Base-by-base conservation (phyloP, 2,113 vertebrate genomes). In the Mastomys coucha region DNA sequence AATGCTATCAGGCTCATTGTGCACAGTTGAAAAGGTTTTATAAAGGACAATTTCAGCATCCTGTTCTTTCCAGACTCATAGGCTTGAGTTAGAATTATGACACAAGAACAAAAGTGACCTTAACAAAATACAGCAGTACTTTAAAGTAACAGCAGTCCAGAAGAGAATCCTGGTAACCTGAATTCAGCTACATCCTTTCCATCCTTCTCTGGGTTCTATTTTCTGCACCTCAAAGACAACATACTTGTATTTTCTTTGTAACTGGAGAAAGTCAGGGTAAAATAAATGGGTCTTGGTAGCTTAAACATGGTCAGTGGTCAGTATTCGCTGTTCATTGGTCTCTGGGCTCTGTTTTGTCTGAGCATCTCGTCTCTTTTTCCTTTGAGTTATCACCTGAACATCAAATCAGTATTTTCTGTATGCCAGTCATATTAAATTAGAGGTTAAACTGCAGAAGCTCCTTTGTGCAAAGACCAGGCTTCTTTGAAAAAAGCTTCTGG, bases 381-480 rank as follows among this genome's bases (percentile, higher is more conserved):
- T 93, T 88, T 75, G 80, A 96, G 58, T 94, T 94, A 92, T 67
- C 69, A 53, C 91, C 65, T 31, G 33, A 76, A 14, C 84, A 90
- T 81, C 89, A 80, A 87, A 84, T 73, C 70, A 70, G 89, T 95
- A 22, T 91, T 80, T 81, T 97, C 96, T 81, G 39, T 88, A 65
- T 73, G 88, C 75, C 77, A 76, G 51, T 93, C 90, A 42, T 90
- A 77, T 92, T 91, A 95, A 94, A 91, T 96, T 84, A 76, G 88
- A 94, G 88, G 90, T 95, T 90, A 95, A 95, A 88, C 33, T 56
- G 88, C 73, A 95, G 94, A 88, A 45, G 13, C 82, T 94, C 78
- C 69, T 95, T 91, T 97, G 63, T 88, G 84, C 77, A 96, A 96
- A 97, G 93, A 90, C 93, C 96, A 94, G 70, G 58, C 63, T 96